phyloP scores from a whole-genome alignment of 2,113 vertebrate species.

The Euleptes europaea region DNA sequence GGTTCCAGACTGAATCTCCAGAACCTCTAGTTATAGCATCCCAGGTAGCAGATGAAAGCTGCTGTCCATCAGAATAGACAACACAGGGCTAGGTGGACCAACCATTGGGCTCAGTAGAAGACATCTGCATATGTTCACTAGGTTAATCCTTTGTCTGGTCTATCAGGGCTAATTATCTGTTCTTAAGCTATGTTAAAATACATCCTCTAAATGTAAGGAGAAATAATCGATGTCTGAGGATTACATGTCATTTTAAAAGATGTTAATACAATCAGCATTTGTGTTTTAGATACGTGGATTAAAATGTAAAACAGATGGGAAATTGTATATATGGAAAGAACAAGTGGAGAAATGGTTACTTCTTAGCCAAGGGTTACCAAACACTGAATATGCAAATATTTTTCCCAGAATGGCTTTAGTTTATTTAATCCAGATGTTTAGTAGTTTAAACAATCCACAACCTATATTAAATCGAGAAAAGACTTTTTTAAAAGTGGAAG shows the following conservation, averaged over 20 bases:
- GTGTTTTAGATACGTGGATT: constrained; percentile 1
- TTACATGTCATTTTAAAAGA: background rate
- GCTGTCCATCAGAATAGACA: background rate
- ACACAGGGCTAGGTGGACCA: background rate
- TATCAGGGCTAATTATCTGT: background rate
- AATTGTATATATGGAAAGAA: background rate
- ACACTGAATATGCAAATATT: constrained; percentile 7
- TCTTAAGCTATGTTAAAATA: background rate
- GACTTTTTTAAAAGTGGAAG: background rate
- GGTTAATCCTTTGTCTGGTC: background rate
- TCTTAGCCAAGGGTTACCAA: constrained; percentile 39
- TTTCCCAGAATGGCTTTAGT: constrained; percentile 10
- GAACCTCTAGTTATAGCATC: no score
- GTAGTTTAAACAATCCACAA: constrained; percentile 30
- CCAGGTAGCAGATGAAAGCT: no score
- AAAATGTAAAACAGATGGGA: background rate
- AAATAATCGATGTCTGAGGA: background rate
- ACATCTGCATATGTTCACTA: no score
- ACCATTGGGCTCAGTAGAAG: no score
- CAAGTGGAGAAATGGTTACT: constrained; percentile 7
- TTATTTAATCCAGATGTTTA: constrained; percentile 31
- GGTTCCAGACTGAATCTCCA: no score
- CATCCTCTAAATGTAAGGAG: background rate
- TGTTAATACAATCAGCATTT: background rate
- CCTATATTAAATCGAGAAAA: constrained; percentile 14